Evolutionary conservation across 2,797 vertebrate genomes (phyloP), one percentile per base, ranked within the genome.

Genomic region (Galago senegalensis): DNA sequence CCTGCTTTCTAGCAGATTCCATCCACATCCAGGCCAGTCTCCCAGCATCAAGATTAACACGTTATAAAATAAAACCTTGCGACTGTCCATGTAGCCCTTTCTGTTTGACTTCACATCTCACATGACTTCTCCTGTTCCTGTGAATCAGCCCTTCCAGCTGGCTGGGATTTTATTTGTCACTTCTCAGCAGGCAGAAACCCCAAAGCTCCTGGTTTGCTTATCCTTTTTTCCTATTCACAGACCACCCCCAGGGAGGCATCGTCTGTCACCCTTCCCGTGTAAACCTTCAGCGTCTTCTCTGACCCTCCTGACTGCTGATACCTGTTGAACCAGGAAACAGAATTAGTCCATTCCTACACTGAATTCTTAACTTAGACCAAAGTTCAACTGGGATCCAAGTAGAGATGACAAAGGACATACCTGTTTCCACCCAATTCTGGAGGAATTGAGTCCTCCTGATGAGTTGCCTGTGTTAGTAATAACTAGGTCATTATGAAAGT

Each of bases 111-210:
- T 92, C 11, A 3, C 58, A 11, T 40, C 16, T 63, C 81, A 34
- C 14, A 6, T 61, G 65, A 43, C 60, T 21, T 72, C 92, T 77
- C 7, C 0, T 29, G 27, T 87, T 87, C 34, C 88, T 70, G 40
- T 75, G 53, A 92, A 65, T 60, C 87, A 87, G 67, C 70, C 11
- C 31, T 75, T 92, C 16, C 56, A 90, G 80, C 69, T 83, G 43
- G 53, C 61, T 13, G 56, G 43, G 31, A 18, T 76, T 34, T 23
- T 61, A 21, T 34, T 56, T 67, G 70, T 81, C 85, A 69, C 20
- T 60, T 69, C 17, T 46, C 58, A 1, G 9, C 37, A 27, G 77
- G 61, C 69, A 82, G n/a, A 83, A 79, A 60, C 23, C 8, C 5
- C 7, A 60, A 79, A 11, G 70, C 70, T 31, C n/a, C 29, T 77